Evolutionary conservation across 1,140 invertebrate species (phyloP).

Genomic region (Luehdorfia chinensis): DNA sequence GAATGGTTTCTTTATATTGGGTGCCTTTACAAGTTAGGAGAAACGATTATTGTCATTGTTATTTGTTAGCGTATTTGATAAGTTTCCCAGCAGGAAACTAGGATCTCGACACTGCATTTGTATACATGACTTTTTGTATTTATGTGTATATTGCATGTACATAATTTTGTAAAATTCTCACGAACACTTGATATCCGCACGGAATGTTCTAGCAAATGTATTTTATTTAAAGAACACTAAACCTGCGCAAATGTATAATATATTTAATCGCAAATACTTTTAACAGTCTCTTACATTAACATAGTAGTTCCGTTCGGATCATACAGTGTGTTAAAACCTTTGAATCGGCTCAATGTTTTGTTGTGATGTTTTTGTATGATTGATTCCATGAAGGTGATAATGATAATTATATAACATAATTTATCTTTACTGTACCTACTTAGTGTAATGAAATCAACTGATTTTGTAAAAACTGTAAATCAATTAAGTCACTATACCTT

Average conservation of each 20-base stretch:
- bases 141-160: too few relatives aligned
- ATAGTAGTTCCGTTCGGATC: neutral
- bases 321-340: neutral
- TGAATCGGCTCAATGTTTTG: slow-evolving; percentile 6
- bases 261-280: too few relatives aligned
- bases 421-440: neutral
- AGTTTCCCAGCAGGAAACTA: neutral
- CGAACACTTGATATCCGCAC: too few relatives aligned
- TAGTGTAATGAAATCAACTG: neutral
- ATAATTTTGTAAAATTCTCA: too few relatives aligned
- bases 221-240: too few relatives aligned
- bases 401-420: neutral
- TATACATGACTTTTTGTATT: neutral
- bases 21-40: neutral
- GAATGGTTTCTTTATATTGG: neutral
- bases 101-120: neutral
- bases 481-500: slow-evolving; percentile 10
- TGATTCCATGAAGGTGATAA: neutral
- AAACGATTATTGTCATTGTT: neutral
- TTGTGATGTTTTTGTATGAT: slow-evolving; percentile 11
- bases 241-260: too few relatives aligned
- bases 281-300: too few relatives aligned
- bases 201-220: too few relatives aligned
- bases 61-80: neutral
- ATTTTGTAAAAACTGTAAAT: slow-evolving; percentile 12